Percentiles rank a stretch among this genome's conserved stretches.
Evolutionary conservation across 2,113 vertebrate species (phyloP).

Genomic region (Pelodiscus sinensis): DNA sequence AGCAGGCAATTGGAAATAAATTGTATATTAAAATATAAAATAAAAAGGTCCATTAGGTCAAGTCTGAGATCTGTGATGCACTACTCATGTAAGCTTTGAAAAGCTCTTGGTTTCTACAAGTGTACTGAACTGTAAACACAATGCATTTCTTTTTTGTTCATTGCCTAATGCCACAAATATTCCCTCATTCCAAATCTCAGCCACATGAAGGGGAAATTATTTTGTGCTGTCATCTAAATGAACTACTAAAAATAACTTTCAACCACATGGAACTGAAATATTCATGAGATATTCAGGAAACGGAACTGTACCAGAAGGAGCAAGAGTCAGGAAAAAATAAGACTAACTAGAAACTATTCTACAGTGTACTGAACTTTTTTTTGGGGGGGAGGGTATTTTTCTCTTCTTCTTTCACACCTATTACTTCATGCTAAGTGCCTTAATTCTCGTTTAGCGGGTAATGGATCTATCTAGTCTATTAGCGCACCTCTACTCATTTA

Average conservation of each 20-base stretch:
- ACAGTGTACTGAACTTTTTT: constrained; percentile 61
- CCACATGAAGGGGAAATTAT: constrained; percentile 67
- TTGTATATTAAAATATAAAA: constrained; percentile 48
- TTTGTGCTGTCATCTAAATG: constrained; percentile 70
- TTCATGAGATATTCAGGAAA: constrained; percentile 77
- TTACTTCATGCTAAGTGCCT: constrained; percentile 57
- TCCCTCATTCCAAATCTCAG: constrained; percentile 60
- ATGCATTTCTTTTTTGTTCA: constrained; percentile 62
- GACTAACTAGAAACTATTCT: constrained; percentile 63
- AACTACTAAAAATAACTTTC: constrained; percentile 75
- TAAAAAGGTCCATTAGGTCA: constrained; percentile 8
- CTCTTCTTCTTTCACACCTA: constrained; percentile 26
- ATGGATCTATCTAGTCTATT: not conserved
- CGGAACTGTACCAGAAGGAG: constrained; percentile 72
- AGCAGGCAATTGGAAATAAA: constrained; percentile 31
- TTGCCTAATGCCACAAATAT: constrained; percentile 56
- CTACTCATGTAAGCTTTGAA: constrained; percentile 42
- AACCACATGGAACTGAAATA: constrained; percentile 80
- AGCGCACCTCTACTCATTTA: constrained; percentile 2
- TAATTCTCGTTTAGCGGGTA: not conserved
- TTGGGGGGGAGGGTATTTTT: not conserved
- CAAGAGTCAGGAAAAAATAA: constrained; percentile 66
- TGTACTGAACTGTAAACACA: constrained; percentile 38
- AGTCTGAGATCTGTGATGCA: constrained; percentile 28
- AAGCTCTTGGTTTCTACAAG: constrained; percentile 51